Base-by-base conservation (phyloP, 2,888 invertebrate genomes). In the Notodonta ziczac region DNA sequence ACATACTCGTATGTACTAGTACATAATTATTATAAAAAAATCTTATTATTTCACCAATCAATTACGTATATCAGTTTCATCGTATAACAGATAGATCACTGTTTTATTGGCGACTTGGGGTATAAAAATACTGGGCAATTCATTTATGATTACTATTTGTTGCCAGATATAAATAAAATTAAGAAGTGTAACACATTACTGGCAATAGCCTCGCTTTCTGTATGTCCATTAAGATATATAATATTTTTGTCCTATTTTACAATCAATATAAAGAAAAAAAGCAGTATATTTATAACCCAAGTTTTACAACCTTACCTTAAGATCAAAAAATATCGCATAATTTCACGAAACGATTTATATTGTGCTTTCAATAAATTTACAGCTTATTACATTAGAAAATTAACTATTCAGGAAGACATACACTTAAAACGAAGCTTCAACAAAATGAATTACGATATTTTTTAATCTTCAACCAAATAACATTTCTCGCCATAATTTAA, bases 31-130 rank as follows among this genome's bases (percentile, higher is more conserved):
- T 65, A 73, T 72, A 68, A 75, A 77, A 73, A 77, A 75, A 77
- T 77, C 76, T 77, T 77, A 72, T 70, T 35, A 6, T 39, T 82
- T 88, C 88, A 89, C 89, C 80, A 74, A 80, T 83, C 73, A 79
- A 60, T 93, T 93, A 93, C 93, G 93, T 93, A 93, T 93, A 90
- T 93, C 86, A 85, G 91, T 93, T 93, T 66, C 86, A 56, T 89
- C 86, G 85, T 87, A 88, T 87, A 74, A 87, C 87, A 84, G 78
- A 78, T 78, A 76, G 64, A 84, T 84, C 83, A 84, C 82, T 79
- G 72, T 65, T 60, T 56, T 62, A n/a, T 56, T 67, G 62, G 66
- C 24, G 39, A 65, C 56, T 60, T 62, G 60, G 65, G 62, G 57
- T 65, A 53, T 44, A 57, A 48, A 58, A 67, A 53, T 13, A 55